phyloP scores from a whole-genome alignment of 92 coral and sea anemone genomes.

The Zoanthus gigantus region DNA sequence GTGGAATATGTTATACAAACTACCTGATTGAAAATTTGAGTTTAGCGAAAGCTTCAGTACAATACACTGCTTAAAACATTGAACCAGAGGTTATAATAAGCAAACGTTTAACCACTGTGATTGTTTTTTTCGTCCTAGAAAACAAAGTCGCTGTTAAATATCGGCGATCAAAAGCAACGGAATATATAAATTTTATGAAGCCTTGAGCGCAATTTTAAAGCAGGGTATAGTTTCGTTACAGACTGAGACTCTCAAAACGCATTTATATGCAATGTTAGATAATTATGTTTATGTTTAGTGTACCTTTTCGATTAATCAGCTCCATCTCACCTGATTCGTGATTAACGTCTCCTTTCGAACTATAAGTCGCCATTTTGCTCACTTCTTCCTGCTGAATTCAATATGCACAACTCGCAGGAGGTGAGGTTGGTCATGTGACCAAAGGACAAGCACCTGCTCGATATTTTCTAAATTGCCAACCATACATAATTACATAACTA shows the following conservation, averaged over 20 bases:
- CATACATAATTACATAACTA: no score
- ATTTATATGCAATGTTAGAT: neutral
- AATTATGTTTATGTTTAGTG: neutral
- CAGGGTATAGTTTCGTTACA: neutral
- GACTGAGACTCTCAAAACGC: neutral
- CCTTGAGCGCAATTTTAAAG: neutral
- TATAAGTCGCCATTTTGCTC: slow-evolving; percentile 4
- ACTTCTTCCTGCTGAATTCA: no score
- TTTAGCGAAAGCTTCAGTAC: neutral
- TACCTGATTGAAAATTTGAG: neutral
- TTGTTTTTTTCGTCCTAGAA: no score
- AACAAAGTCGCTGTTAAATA: neutral
- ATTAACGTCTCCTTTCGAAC: neutral
- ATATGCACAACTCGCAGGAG: no score
- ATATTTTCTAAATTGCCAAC: no score
- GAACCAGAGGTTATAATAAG: neutral
- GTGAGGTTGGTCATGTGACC: no score
- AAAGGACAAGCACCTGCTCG: no score
- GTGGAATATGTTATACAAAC: neutral
- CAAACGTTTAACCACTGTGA: neutral
- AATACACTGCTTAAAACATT: neutral
- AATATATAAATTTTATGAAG: neutral
- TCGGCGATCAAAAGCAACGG: neutral
- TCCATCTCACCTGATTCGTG: slow-evolving; percentile 12
- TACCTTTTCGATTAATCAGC: slow-evolving; percentile 10